Conservation (phyloP, 35 echinoderm and acorn worm species). For the Holothuria glaberrima region DNA sequence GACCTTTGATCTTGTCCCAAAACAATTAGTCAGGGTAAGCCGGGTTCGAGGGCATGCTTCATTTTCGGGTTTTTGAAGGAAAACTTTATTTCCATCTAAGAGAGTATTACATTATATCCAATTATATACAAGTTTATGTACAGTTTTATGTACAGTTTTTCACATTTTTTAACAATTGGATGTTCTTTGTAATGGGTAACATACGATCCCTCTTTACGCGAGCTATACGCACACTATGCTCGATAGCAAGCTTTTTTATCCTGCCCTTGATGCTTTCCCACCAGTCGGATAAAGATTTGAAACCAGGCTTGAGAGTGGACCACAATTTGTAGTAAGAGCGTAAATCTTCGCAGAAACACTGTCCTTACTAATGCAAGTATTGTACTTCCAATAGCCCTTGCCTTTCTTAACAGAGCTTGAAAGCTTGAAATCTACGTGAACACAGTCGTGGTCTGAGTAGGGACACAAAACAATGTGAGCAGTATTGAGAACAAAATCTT, state of each 20-base stretch:
- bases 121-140: too few species aligned
- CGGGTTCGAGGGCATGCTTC: too few species aligned
- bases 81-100: too few species aligned
- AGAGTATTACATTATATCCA: too few species aligned
- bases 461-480: neutral
- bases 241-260: neutral
- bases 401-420: neutral
- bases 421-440: neutral
- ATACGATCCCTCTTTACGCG: neutral
- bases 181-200: too few species aligned
- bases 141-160: neutral
- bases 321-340: neutral
- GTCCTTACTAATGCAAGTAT: neutral
- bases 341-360: neutral
- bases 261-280: constrained; percentile 28
- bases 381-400: constrained; percentile 3
- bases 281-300: neutral
- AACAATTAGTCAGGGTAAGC: too few species aligned
- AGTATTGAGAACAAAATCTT: too few species aligned
- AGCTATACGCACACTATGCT: neutral
- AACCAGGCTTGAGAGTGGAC: constrained; percentile 26
- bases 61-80: too few species aligned
- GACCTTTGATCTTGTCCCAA: too few species aligned
- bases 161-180: neutral
- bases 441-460: constrained; percentile 21